phyloP scores from a whole-genome alignment of 2,113 vertebrate species.

The Stigmatopora nigra region DNA sequence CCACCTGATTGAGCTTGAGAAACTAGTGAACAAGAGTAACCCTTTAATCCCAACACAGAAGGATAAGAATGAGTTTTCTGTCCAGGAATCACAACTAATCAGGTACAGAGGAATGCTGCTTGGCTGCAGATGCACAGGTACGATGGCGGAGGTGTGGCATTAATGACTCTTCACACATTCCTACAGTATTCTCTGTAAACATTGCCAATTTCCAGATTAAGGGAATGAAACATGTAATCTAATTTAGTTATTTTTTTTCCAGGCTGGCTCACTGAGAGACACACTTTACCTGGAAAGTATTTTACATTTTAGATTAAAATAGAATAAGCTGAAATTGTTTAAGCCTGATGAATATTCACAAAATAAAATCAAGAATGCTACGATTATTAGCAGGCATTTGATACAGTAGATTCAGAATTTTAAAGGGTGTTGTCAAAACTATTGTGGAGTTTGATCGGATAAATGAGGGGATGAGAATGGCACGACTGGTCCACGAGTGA shows the following conservation, averaged over 20 bases:
- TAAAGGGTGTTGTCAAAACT: constrained; percentile 3
- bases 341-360: not conserved
- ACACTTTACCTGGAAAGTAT: not conserved
- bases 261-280: not conserved
- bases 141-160: not conserved
- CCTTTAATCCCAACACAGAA: constrained; percentile 47
- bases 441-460: not conserved
- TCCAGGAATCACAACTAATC: constrained; percentile 39
- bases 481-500: constrained; percentile 9
- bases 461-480: not conserved
- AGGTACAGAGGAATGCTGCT: constrained; percentile 33
- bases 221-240: no score
- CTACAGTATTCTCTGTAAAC: not conserved
- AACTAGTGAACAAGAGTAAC: constrained; percentile 46
- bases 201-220: not conserved
- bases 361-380: not conserved
- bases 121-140: constrained; percentile 9
- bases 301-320: not conserved
- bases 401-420: constrained; percentile 2
- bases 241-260: not conserved
- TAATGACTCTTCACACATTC: not conserved
- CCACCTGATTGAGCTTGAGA: constrained; percentile 47
- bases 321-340: not conserved
- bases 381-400: not conserved
- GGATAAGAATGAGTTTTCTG: constrained; percentile 36